A percentile compares a stretch with the other conserved stretches of the same genome.
Conservation (phyloP, 2,888 invertebrate species). For the Oscheius sp. region DNA sequence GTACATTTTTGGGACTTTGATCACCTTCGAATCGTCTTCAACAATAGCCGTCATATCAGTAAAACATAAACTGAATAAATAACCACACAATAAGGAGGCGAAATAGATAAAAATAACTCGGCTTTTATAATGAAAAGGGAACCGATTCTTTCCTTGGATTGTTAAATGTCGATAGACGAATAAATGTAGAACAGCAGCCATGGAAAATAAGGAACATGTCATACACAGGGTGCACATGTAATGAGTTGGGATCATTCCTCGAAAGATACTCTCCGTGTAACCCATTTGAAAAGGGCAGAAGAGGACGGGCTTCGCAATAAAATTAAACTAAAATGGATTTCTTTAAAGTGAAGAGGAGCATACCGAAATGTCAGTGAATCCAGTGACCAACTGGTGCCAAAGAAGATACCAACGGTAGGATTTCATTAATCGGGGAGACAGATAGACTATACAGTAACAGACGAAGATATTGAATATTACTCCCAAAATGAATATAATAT, state of each 20-base stretch:
- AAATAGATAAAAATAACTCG: not conserved
- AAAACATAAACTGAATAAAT: too few species aligned
- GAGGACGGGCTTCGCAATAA: not conserved
- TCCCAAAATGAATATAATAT: not conserved
- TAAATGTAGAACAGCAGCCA: slow-evolving; percentile 2
- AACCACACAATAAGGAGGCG: not conserved
- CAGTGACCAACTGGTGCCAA: slow-evolving; percentile 1
- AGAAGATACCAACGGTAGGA: not conserved
- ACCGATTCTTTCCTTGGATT: not conserved
- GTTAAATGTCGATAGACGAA: slow-evolving; percentile 6
- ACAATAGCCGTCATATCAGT: too few species aligned
- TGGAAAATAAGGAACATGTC: not conserved
- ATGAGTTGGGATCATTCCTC: not conserved
- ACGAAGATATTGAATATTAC: not conserved
- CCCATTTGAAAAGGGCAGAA: slow-evolving; percentile 7
- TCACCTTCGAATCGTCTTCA: too few species aligned
- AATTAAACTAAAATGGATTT: not conserved
- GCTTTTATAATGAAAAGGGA: not conserved
- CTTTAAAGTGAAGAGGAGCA: not conserved
- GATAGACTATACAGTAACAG: not conserved
- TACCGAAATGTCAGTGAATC: not conserved
- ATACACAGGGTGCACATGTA: not conserved
- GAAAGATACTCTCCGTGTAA: not conserved
- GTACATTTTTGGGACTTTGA: too few species aligned
- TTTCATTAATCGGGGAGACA: not conserved